Base-by-base conservation (phyloP, 2,113 vertebrate genomes). In the Chlamydotis undulata region DNA sequence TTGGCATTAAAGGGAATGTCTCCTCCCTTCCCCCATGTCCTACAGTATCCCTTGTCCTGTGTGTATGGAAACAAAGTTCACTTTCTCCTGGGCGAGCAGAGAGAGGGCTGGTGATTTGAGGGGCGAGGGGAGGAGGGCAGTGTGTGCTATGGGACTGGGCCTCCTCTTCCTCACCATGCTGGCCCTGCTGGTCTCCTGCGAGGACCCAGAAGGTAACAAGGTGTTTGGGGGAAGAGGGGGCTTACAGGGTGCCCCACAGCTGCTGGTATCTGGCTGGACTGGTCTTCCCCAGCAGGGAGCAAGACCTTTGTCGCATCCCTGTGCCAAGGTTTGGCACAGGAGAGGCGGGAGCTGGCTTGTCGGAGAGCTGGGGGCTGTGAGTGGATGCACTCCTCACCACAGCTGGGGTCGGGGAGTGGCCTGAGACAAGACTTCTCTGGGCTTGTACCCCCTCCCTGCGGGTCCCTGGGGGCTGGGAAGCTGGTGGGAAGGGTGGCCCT, bases 141-240 rank as follows among this genome's bases (percentile, higher is more conserved):
- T 15, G 47, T 16, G 35, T 2, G 1, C 43, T 56, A 85, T 95
- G 97, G 74, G 49, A 1, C 78, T 82, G 82, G 60, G 73, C 26
- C 50, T 93, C 43, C 52, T 96, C 64, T 57, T 94, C 92, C 77
- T 97, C 6, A 0, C 92, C 1, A 3, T 70, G 82, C 84, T 95
- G 87, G 64, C 63, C 41, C 17, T 0, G 3, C 77, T 95, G 67
- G 17, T 81, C 50, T 93, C 52, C 61, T 89, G 89, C 1, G 59
- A 96, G 82, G 76, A 97, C 35, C 69, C 28, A 10, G 91, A 94
- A 97, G 97, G 97, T 97, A 97, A 87, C 19, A 1, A 50, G 26
- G 63, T n/a, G 19, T 3, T 16, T 33, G 70, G 60, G 91, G 55
- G 9, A 24, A 39, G 19, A 53, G 47, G 31, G 31, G 31, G 8